A percentile compares a stretch with the other conserved stretches of the same genome.
Conservation (phyloP, 2,888 invertebrate species). For the Alentia gelatinosa region DNA sequence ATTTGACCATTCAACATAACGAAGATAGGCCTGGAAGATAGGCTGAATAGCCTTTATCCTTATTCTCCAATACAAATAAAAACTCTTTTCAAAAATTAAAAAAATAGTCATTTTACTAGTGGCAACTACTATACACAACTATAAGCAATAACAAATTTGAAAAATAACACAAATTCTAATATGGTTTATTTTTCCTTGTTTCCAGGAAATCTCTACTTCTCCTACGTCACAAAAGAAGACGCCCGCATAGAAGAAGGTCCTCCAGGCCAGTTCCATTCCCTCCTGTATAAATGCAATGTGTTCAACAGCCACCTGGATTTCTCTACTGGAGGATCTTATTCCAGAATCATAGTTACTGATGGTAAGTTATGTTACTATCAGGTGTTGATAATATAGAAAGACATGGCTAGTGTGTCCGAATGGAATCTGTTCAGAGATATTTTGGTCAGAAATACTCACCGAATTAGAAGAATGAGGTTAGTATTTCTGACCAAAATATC, state of each 20-base stretch:
- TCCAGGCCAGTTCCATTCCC: background rate
- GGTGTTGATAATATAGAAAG: too few relatives aligned
- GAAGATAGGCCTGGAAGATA: too few relatives aligned
- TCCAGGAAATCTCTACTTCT: conserved; percentile 59
- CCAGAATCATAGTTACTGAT: conserved; percentile 56
- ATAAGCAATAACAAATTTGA: background rate
- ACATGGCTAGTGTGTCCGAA: too few relatives aligned
- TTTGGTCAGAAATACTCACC: too few relatives aligned
- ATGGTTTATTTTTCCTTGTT: background rate
- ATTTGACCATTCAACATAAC: too few relatives aligned
- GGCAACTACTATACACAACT: background rate
- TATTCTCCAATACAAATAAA: too few relatives aligned
- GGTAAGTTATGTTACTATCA: too few relatives aligned
- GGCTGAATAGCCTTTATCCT: too few relatives aligned
- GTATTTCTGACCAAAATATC: too few relatives aligned
- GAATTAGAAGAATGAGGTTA: too few relatives aligned
- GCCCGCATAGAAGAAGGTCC: background rate
- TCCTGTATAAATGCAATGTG: conserved; percentile 62
- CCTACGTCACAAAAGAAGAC: conserved; percentile 32
- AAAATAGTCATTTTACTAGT: background rate
- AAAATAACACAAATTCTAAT: background rate
- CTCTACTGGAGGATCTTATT: conserved; percentile 60
- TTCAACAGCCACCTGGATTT: conserved; percentile 60
- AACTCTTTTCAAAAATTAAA: background rate
- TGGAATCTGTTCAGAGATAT: too few relatives aligned